Percentiles rank a stretch among this genome's conserved stretches.
Evolutionary conservation across 2,888 invertebrate genomes (phyloP).

Genomic region (Ichneumoninae sp.): DNA sequence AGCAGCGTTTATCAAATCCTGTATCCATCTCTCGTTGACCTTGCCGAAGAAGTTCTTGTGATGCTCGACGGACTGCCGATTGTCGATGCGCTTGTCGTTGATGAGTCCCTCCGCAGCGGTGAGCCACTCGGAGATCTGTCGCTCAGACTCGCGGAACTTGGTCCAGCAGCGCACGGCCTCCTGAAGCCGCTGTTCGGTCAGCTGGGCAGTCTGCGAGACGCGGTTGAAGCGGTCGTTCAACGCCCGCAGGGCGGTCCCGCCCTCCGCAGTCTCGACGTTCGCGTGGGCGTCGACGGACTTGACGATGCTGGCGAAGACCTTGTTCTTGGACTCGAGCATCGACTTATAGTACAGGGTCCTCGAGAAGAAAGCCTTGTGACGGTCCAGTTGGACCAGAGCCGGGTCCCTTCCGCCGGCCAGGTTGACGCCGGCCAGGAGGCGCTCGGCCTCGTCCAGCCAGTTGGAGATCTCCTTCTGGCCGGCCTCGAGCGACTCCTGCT

Average conservation of each 20-base stretch:
- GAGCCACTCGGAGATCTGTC: constrained; percentile 94
- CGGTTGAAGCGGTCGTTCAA: constrained; percentile 94
- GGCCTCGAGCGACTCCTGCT: constrained; percentile 95
- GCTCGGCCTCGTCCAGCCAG: constrained; percentile 95
- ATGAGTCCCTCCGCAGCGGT: constrained; percentile 93
- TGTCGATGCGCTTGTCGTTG: constrained; percentile 92
- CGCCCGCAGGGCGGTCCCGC: constrained; percentile 90
- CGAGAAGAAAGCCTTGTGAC: constrained; percentile 94
- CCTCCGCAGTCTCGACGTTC: constrained; percentile 90
- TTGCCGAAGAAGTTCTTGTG: constrained; percentile 95
- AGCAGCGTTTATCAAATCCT: constrained; percentile 91
- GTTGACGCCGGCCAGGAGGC: constrained; percentile 87
- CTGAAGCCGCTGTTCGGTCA: constrained; percentile 92
- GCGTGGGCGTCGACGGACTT: constrained; percentile 91
- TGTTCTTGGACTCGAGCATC: constrained; percentile 97
- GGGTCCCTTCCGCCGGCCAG: constrained; percentile 89
- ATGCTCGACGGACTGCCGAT: constrained; percentile 91
- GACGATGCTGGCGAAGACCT: constrained; percentile 94
- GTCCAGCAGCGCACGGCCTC: constrained; percentile 94
- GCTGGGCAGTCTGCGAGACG: constrained; percentile 90
- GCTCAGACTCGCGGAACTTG: constrained; percentile 91
- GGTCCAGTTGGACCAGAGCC: constrained; percentile 91
- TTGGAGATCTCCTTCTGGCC: constrained; percentile 93
- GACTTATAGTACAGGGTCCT: constrained; percentile 96
- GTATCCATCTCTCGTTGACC: constrained; percentile 93